Evolutionary conservation across 2,113 vertebrate genomes (phyloP), one percentile per base, ranked within the genome.

Genomic region (Zosterops japonicus): DNA sequence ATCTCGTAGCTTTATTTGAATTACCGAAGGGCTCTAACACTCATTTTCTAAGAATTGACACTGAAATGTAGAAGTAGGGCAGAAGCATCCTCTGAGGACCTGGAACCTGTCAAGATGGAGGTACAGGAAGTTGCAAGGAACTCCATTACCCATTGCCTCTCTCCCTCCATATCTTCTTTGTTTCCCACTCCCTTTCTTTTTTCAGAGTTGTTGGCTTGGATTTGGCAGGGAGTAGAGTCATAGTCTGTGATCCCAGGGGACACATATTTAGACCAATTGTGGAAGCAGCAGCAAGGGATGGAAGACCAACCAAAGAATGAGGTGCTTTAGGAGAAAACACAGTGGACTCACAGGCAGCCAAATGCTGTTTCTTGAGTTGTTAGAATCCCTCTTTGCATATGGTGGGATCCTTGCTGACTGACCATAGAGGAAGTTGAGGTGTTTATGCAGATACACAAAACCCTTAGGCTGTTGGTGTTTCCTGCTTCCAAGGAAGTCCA

Each of bases 191-290:
- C 12, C 7, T 77, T 76, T 22, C 15, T 25, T 81, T 52, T 44
- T 78, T 70, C 17, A 78, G 33, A 46, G 8, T 17, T 78, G 6
- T 49, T 80, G 47, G 6, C 42, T 44, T 63, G 67, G 18, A 61
- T 39, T 75, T 57, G 20, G 5, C 4, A 16, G 25, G 14, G 4
- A 6, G 6, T 0, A 0, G 14, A 22, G 8, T 9, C 0, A 0
- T 14, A 56, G 8, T 61, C 56, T 84, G 52, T 9, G 17, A 16
- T 41, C 14, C 52, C 25, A 61, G 31, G n/a, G 31, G 16, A 31
- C 31, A 7, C 14, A 17, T 27, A 16, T 60, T 89, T 68, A 88
- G 49, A 29, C 8, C 27, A 80, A 4, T 47, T 81, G 21, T 39
- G 17, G 8, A 33, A 39, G 33, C 27, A 79, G 33, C 33, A 64